Conservation (phyloP, 2,888 invertebrate genomes). For the Drepana falcataria region DNA sequence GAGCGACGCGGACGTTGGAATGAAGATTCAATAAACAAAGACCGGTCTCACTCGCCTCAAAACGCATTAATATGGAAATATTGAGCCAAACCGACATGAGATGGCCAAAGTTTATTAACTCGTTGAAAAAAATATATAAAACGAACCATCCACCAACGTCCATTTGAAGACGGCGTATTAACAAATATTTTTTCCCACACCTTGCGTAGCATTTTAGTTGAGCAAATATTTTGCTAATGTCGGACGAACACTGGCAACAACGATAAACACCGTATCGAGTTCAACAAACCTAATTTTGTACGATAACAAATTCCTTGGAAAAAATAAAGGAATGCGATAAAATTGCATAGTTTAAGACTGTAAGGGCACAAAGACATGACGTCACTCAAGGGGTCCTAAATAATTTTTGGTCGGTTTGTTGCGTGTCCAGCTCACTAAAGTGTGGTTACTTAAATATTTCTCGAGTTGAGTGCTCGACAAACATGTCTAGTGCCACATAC, state of each 20-base stretch:
- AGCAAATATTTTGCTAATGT: background rate
- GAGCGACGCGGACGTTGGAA: constrained; percentile 14
- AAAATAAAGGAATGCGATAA: background rate
- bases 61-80: constrained; percentile 55
- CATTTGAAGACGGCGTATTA: background rate
- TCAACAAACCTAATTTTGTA: background rate
- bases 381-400: constrained; percentile 16
- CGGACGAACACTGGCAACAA: background rate
- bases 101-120: constrained; percentile 18
- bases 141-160: background rate
- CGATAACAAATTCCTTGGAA: background rate
- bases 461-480: constrained; percentile 53
- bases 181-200: background rate
- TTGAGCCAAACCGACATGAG: constrained; percentile 19
- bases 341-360: too few relatives aligned
- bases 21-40: constrained; percentile 41
- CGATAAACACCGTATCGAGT: background rate
- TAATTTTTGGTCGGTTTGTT: constrained; percentile 22
- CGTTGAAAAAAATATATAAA: constrained; percentile 3
- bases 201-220: background rate
- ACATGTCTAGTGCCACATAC: constrained; percentile 60
- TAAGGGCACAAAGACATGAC: too few relatives aligned
- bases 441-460: constrained; percentile 63
- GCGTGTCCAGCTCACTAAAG: constrained; percentile 29
- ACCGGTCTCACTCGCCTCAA: constrained; percentile 42